These are phyloP conservation scores for Drosophila pseudoobscura DNA, from an alignment of 1,140 invertebrate genomes.

Conservation along the genomic window DNA sequence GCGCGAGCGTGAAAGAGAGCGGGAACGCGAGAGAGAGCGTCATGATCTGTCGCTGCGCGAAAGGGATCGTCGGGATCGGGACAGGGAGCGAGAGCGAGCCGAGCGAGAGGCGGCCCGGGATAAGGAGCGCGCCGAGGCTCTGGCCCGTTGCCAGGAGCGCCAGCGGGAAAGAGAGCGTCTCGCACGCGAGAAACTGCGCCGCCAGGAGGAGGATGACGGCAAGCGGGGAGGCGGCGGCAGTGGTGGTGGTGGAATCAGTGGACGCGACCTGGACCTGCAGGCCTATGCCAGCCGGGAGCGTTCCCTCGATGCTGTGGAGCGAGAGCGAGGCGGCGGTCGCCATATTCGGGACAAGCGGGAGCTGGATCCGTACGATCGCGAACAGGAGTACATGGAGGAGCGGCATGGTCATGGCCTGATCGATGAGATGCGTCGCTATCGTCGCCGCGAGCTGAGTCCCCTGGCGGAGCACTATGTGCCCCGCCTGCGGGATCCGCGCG, in stretches of 20 bases:
- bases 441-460: conserved; percentile 66
- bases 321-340: conserved; percentile 34
- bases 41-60: conserved; percentile 77
- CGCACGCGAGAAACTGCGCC: conserved; percentile 83
- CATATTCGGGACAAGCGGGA: conserved; percentile 62
- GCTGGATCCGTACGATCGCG: conserved; percentile 71
- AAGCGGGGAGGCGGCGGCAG: conserved; percentile 53
- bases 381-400: conserved; percentile 72
- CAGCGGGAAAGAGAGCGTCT: conserved; percentile 86
- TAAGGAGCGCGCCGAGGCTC: conserved; percentile 85
- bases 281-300: conserved; percentile 71
- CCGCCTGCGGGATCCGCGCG: conserved; percentile 64
- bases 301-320: conserved; percentile 68
- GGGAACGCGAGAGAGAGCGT: conserved; percentile 84
- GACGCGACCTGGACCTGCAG: conserved; percentile 67
- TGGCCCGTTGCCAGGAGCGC: conserved; percentile 85
- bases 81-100: conserved; percentile 60
- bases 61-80: conserved; percentile 71
- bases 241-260: conserved; percentile 31
- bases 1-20: conserved; percentile 68
- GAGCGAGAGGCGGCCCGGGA: conserved; percentile 84
- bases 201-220: conserved; percentile 77
- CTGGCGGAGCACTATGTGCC: conserved; percentile 62
- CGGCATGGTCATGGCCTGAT: conserved; percentile 64
- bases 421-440: conserved; percentile 70